These are phyloP conservation scores for Dendrolimus kikuchii DNA, from an alignment of 1,140 invertebrate species.

Conservation along the genomic window DNA sequence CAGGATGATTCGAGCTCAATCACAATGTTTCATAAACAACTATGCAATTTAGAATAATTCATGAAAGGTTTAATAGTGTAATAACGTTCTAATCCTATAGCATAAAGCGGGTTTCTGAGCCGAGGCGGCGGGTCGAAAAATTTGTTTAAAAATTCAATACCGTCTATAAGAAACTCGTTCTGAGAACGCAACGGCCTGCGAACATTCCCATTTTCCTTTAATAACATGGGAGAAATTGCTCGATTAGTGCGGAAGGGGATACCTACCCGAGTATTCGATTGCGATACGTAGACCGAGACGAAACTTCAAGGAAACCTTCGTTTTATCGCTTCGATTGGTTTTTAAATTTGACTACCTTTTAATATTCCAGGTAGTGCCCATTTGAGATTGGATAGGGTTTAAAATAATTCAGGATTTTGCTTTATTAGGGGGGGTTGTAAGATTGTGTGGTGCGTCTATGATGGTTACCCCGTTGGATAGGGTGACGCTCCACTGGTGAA, in stretches of 20 bases:
- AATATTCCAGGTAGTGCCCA: no score
- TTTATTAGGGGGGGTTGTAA: no score
- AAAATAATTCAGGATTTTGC: no score
- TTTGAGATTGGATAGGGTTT: no score
- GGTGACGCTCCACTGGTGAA: no score
- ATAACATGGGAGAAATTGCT: constrained; percentile 65
- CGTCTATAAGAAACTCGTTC: constrained; percentile 60
- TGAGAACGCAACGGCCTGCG: constrained; percentile 57
- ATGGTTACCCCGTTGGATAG: no score
- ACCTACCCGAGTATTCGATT: constrained; percentile 35
- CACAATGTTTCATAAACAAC: constrained; percentile 5
- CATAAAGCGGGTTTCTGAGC: constrained; percentile 43
- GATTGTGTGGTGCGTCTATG: no score
- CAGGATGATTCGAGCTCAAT: not conserved
- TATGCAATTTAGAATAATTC: constrained; percentile 27
- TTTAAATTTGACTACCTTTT: not conserved
- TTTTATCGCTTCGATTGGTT: constrained; percentile 8
- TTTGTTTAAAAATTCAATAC: constrained; percentile 62
- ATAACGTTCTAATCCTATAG: constrained; percentile 53
- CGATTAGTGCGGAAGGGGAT: constrained; percentile 58
- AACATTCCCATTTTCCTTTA: constrained; percentile 63
- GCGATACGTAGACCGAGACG: constrained; percentile 28
- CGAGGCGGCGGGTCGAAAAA: constrained; percentile 43
- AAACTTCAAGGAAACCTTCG: constrained; percentile 17
- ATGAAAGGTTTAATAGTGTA: constrained; percentile 43